phyloP scores from a whole-genome alignment of 1,140 invertebrate species.

The Manduca sexta region DNA sequence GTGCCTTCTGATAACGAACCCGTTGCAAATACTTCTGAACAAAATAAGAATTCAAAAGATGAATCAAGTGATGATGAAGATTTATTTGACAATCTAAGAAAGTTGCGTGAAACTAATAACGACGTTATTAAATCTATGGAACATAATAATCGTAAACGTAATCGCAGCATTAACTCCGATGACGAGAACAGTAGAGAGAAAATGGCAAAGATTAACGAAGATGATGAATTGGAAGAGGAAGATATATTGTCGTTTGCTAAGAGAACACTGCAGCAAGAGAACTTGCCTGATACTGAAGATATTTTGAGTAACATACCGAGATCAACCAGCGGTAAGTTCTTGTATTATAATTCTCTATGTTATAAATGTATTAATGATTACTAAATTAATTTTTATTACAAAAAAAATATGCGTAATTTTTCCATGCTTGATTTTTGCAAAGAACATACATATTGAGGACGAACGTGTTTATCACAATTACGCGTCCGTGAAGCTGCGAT shows the following conservation, averaged over 20 bases:
- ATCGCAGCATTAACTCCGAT: constrained; percentile 37
- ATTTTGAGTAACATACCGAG: constrained; percentile 37
- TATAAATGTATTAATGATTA: no score
- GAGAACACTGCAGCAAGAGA: constrained; percentile 46
- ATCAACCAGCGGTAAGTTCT: constrained; percentile 40
- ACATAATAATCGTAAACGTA: constrained; percentile 35
- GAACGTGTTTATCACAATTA: no score
- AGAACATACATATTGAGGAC: no score
- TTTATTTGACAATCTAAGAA: constrained; percentile 52
- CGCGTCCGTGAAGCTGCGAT: no score
- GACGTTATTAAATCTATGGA: constrained; percentile 11
- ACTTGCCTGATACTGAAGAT: constrained; percentile 52
- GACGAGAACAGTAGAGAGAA: constrained; percentile 35
- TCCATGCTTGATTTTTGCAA: no score
- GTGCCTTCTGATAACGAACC: neutral
- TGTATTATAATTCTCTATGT: neutral
- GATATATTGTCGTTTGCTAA: constrained; percentile 59
- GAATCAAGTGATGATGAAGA: constrained; percentile 59
- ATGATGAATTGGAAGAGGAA: constrained; percentile 34
- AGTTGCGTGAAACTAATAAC: constrained; percentile 31
- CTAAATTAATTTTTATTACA: no score
- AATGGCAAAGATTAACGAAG: constrained; percentile 51
- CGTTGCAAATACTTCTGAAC: neutral
- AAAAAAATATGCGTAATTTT: no score
- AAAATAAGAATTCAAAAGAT: constrained; percentile 8